Evolutionary conservation across 2,797 vertebrate species (phyloP).

Genomic region (Chelon auratus): DNA sequence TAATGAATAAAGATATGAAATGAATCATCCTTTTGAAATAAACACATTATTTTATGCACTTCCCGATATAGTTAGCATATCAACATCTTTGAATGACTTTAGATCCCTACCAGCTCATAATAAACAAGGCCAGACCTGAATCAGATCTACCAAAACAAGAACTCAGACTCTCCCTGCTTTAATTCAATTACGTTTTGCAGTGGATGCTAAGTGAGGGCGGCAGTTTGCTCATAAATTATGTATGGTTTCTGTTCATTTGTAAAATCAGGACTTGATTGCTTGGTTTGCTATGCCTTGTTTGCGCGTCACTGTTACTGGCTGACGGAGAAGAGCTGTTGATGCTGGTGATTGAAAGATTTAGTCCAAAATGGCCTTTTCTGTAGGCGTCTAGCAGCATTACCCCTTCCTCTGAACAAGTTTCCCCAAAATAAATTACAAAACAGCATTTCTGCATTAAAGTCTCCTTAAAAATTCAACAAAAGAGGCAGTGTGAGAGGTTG

Average conservation of each 20-base stretch:
- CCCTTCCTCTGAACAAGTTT: neutral
- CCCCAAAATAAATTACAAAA: neutral
- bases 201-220: neutral
- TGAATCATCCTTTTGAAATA: no score
- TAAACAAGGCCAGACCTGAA: neutral
- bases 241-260: constrained; percentile 19
- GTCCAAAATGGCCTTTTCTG: neutral
- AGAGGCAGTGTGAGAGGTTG: no score
- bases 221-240: constrained; percentile 33
- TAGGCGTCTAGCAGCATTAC: neutral
- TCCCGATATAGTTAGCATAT: no score
- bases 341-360: neutral
- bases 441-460: neutral
- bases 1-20: no score
- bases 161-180: neutral
- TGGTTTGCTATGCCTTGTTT: neutral
- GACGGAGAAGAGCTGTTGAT: neutral
- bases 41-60: no score
- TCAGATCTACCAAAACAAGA: neutral
- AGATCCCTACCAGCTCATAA: no score
- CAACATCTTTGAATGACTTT: no score
- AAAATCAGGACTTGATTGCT: constrained; percentile 32
- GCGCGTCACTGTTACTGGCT: neutral
- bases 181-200: constrained; percentile 14
- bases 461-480: neutral